Evolutionary conservation across 2,797 vertebrate genomes (phyloP).

Genomic region (Hydrophis major): DNA sequence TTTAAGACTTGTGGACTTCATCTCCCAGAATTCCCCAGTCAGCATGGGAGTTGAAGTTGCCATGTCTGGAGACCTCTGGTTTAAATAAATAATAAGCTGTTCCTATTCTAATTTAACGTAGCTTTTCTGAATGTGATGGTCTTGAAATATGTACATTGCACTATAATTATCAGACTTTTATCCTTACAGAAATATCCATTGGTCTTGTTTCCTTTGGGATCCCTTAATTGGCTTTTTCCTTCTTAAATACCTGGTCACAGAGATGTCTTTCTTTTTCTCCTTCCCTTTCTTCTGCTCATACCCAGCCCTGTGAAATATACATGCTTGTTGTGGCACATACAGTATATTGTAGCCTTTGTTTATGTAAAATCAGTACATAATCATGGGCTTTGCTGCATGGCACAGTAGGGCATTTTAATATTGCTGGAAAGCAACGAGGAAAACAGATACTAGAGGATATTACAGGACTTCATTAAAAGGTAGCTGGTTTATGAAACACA

Average conservation of each 20-base stretch:
- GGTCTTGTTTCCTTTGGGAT: not conserved
- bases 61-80: not conserved
- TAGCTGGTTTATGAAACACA: not conserved
- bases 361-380: not conserved
- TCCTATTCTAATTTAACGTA: not conserved
- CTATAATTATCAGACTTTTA: not conserved
- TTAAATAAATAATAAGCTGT: not conserved
- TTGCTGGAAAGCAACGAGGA: not conserved
- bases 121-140: not conserved
- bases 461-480: not conserved
- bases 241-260: not conserved
- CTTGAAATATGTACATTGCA: not conserved
- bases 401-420: not conserved
- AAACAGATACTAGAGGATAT: not conserved
- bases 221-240: not conserved
- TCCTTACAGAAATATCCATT: not conserved
- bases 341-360: not conserved
- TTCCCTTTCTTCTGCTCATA: not conserved
- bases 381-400: not conserved
- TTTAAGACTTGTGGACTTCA: not conserved
- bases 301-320: not conserved
- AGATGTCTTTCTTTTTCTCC: not conserved
- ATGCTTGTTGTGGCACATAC: not conserved
- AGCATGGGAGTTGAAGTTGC: not conserved
- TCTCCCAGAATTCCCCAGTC: not conserved